A percentile compares a stretch with the other conserved stretches of the same genome.
phyloP scores from a whole-genome alignment of 2,113 vertebrate genomes.

The Cettia cetti region DNA sequence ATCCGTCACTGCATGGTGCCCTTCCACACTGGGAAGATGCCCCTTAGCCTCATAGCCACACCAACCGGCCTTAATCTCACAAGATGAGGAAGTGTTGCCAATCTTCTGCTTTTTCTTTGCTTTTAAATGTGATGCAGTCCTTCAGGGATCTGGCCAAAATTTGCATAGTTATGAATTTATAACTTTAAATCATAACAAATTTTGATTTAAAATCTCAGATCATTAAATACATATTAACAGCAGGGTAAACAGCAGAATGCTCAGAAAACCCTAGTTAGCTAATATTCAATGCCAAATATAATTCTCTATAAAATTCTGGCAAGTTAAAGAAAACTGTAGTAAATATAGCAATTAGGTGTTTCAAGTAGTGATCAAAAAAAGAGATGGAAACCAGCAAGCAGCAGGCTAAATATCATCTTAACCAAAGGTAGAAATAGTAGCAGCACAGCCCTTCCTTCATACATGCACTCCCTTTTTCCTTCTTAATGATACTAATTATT shows the following conservation, averaged over 20 bases:
- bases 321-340: slow-evolving; percentile 36
- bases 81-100: neutral
- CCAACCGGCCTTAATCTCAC: neutral
- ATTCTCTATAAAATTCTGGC: slow-evolving; percentile 23
- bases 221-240: slow-evolving; percentile 49
- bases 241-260: slow-evolving; percentile 41
- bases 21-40: neutral
- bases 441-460: neutral
- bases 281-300: neutral
- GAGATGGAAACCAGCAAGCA: slow-evolving; percentile 42
- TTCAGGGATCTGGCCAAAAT: slow-evolving; percentile 45
- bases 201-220: slow-evolving; percentile 39
- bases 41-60: neutral
- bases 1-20: fast-evolving
- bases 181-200: no score
- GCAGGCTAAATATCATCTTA: slow-evolving; percentile 21
- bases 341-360: slow-evolving; percentile 50
- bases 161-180: slow-evolving; percentile 50
- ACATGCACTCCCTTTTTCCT: neutral
- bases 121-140: slow-evolving; percentile 26
- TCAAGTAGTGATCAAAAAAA: slow-evolving; percentile 30
- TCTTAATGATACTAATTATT: slow-evolving; percentile 61
- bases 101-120: slow-evolving; percentile 12
- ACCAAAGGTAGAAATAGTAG: slow-evolving; percentile 34
- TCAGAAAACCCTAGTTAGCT: slow-evolving; percentile 41